These are phyloP conservation scores for Galbula dea DNA, from an alignment of 2,113 vertebrate species.

Conservation along the genomic window DNA sequence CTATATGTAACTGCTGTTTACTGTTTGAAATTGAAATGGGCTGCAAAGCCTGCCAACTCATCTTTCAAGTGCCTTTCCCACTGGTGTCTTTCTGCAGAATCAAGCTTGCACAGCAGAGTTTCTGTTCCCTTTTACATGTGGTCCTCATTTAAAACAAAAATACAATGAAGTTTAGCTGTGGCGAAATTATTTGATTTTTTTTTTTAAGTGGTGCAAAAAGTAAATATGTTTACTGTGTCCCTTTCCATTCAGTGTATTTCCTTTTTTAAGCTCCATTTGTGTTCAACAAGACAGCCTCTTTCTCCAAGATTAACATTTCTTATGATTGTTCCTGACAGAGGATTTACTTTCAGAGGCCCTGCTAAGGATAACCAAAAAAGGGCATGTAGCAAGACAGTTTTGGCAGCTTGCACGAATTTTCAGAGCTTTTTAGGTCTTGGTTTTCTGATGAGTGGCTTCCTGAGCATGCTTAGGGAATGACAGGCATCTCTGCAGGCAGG, in stretches of 20 bases:
- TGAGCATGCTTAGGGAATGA: conserved; percentile 84
- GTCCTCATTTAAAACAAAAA: conserved; percentile 57
- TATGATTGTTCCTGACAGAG: conserved; percentile 87
- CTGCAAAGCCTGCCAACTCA: conserved; percentile 2
- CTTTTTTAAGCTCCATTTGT: conserved; percentile 54
- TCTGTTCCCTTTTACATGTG: conserved; percentile 56
- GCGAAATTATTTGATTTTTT: neutral
- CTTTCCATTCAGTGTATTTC: conserved; percentile 40
- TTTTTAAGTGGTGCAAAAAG: neutral
- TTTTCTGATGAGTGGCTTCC: conserved; percentile 81
- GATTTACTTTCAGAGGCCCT: conserved; percentile 85
- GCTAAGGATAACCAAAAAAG: conserved; percentile 89
- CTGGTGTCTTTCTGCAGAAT: conserved; percentile 30
- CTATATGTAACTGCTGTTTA: neutral
- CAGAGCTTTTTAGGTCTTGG: conserved; percentile 79
- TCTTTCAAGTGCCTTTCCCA: conserved; percentile 45
- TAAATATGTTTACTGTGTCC: conserved; percentile 24
- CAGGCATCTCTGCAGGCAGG: conserved; percentile 78
- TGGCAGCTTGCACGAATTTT: conserved; percentile 78
- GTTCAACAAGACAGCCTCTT: conserved; percentile 70
- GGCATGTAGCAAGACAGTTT: conserved; percentile 80
- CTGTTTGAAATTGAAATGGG: neutral
- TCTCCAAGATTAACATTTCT: conserved; percentile 86
- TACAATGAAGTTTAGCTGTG: neutral
- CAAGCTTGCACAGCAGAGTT: conserved; percentile 32